Evolutionary conservation across 92 coral and sea anemone species (phyloP).

Genomic region (Bergia sp.): DNA sequence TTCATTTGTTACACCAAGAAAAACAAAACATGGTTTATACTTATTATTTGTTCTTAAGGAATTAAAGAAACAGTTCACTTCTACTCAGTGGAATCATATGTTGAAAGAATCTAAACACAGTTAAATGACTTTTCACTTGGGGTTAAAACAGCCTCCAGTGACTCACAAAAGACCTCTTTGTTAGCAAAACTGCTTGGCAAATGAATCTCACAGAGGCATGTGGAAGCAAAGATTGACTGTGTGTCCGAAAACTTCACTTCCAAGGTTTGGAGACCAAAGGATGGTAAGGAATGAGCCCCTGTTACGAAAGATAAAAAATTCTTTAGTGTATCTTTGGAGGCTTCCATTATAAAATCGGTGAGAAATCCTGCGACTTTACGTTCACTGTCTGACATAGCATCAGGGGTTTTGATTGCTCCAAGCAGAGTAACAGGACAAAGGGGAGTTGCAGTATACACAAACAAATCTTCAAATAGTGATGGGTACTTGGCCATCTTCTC

Average conservation of each 20-base stretch:
- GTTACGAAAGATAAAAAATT: slow-evolving; percentile 46
- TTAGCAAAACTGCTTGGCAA: slow-evolving; percentile 39
- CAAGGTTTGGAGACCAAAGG: slow-evolving; percentile 52
- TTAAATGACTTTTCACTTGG: slow-evolving; percentile 34
- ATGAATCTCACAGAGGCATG: slow-evolving; percentile 55
- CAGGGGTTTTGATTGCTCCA: slow-evolving; percentile 42
- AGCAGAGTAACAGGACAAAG: slow-evolving; percentile 26
- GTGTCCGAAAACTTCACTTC: slow-evolving; percentile 38
- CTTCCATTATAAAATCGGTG: slow-evolving; percentile 49
- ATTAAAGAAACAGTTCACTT: too few species aligned
- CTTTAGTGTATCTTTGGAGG: slow-evolving; percentile 45
- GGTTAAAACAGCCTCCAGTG: slow-evolving; percentile 12
- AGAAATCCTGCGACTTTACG: slow-evolving; percentile 54
- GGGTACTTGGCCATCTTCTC: slow-evolving; percentile 51
- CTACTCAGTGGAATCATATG: too few species aligned
- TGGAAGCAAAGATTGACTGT: slow-evolving; percentile 55
- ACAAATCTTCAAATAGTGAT: slow-evolving; percentile 52
- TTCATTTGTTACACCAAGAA: slow-evolving; percentile 1
- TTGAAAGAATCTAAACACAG: slow-evolving; percentile 30
- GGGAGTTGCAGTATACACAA: slow-evolving; percentile 48
- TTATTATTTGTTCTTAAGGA: neutral
- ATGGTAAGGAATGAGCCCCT: slow-evolving; percentile 51
- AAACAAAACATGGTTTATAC: neutral
- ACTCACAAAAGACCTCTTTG: slow-evolving; percentile 10
- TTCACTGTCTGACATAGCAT: slow-evolving; percentile 37